Conservation (phyloP, 1,140 invertebrate genomes). For the Neodiprion lecontei region DNA sequence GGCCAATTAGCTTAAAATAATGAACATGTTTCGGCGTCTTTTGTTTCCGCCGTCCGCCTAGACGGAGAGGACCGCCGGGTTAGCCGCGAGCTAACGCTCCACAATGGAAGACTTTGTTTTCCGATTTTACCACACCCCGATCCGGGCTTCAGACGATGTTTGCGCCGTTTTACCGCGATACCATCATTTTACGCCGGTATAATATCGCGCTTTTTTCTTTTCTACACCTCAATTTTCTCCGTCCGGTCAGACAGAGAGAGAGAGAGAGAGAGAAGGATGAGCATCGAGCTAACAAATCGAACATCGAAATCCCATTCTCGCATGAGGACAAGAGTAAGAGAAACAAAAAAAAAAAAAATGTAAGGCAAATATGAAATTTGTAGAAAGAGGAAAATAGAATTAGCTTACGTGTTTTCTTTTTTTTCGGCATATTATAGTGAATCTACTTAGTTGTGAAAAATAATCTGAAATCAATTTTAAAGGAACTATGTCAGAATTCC, state of each 20-base stretch:
- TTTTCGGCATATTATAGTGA: no score
- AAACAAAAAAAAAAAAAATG: conserved; percentile 3
- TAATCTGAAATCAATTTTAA: no score
- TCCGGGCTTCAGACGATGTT: conserved; percentile 12
- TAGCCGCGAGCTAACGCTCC: conserved; percentile 38
- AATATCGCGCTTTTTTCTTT: conserved; percentile 8
- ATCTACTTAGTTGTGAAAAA: no score
- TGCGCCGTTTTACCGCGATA: conserved; percentile 13
- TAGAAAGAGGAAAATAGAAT: no score
- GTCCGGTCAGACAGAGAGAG: conserved; percentile 7
- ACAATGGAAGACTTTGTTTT: conserved; percentile 34
- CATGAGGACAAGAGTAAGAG: background rate
- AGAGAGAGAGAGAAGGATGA: conserved; percentile 23
- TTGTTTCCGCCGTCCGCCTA: conserved; percentile 56
- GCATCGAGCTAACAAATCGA: conserved; percentile 6
- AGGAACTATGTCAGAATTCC: no score
- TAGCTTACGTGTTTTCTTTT: no score
- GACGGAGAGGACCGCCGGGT: conserved; percentile 47
- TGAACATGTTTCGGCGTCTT: conserved; percentile 61
- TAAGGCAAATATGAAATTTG: no score
- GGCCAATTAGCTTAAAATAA: conserved; percentile 65
- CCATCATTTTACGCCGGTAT: conserved; percentile 14
- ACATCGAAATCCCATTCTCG: background rate
- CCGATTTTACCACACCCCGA: conserved; percentile 40
- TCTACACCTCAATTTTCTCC: conserved; percentile 5